Percentiles rank a stretch among this genome's conserved stretches.
Conservation (phyloP, 2,797 vertebrate genomes). For the Micromesistius poutassou region DNA sequence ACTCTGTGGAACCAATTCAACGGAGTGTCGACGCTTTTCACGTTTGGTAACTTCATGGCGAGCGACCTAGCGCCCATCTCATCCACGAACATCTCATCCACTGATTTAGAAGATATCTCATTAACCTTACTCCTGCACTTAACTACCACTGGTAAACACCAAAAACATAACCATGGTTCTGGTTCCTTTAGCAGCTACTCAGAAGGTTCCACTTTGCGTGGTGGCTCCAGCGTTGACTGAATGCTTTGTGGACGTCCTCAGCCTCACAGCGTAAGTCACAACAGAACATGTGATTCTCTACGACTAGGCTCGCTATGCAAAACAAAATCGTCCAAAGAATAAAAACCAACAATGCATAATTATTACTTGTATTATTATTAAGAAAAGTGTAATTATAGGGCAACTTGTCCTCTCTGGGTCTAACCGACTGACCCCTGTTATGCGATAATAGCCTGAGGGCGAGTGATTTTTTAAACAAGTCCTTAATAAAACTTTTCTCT, state of each 20-base stretch:
- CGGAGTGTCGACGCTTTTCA: too few relatives aligned
- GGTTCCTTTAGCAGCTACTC: background rate
- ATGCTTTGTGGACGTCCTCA: background rate
- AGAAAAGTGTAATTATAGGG: slow-evolving; percentile 6
- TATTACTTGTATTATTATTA: background rate
- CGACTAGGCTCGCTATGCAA: too few relatives aligned
- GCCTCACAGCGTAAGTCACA: background rate
- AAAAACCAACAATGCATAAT: background rate
- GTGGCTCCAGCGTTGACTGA: too few relatives aligned
- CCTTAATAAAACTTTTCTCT: slow-evolving; percentile 33
- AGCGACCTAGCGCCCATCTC: too few relatives aligned
- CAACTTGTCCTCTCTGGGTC: background rate
- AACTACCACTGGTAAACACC: too few relatives aligned
- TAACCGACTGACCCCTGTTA: background rate
- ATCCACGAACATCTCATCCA: too few relatives aligned
- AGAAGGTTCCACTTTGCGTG: background rate
- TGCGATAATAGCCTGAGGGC: background rate
- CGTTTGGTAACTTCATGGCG: too few relatives aligned
- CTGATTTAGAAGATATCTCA: too few relatives aligned
- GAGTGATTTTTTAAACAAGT: slow-evolving; percentile 34
- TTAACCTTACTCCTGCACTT: too few relatives aligned
- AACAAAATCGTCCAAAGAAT: too few relatives aligned
- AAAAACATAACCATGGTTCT: too few relatives aligned
- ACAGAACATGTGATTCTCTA: background rate
- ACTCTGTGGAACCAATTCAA: background rate